phyloP scores from a whole-genome alignment of 2,797 vertebrate genomes.

The Micropoecilia bifurca region DNA sequence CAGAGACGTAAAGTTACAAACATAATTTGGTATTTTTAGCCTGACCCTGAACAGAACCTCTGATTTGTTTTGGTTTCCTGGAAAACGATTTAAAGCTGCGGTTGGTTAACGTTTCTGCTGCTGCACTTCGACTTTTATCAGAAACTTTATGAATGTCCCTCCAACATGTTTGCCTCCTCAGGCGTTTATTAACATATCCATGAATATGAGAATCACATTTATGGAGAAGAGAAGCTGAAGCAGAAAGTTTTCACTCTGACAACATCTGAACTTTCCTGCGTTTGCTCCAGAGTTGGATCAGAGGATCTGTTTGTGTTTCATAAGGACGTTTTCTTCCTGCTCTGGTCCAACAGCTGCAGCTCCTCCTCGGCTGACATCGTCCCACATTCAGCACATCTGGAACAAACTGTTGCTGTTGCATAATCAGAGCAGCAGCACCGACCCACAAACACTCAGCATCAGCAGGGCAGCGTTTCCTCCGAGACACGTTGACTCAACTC shows the following conservation, averaged over 20 bases:
- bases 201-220: neutral
- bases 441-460: neutral
- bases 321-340: constrained; percentile 5
- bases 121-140: neutral
- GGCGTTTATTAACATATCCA: neutral
- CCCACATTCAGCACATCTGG: neutral
- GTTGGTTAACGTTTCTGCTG: neutral
- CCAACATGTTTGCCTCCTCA: neutral
- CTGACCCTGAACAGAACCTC: neutral
- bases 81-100: neutral
- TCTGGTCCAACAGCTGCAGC: constrained; percentile 29
- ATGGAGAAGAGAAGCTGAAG: neutral
- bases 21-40: neutral
- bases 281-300: neutral
- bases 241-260: constrained; percentile 3
- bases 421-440: neutral
- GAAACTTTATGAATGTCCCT: neutral
- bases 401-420: neutral
- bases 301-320: constrained; percentile 10
- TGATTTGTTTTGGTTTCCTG: neutral
- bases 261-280: constrained; percentile 3
- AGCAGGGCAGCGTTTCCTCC: neutral
- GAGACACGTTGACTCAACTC: neutral
- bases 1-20: neutral
- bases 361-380: constrained; percentile 8